Evolutionary conservation across 2,888 invertebrate species (phyloP).

Genomic region (Arctia plantaginis): DNA sequence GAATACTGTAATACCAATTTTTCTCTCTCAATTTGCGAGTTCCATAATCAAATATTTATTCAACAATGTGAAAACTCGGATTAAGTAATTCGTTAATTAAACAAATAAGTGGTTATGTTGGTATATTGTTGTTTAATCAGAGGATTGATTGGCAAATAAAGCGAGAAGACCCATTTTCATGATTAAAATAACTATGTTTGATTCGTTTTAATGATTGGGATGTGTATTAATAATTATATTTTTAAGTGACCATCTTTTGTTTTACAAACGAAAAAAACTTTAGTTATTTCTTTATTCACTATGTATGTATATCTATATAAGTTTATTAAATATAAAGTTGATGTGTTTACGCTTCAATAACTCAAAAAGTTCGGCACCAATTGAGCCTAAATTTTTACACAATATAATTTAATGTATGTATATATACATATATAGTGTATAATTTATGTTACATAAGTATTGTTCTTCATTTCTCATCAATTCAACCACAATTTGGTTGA

Average conservation of each 20-base stretch:
- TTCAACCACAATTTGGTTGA: too few relatives aligned
- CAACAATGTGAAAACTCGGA: background rate
- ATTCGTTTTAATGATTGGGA: background rate
- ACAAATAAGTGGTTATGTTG: background rate
- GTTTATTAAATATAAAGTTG: too few relatives aligned
- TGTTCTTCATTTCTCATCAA: too few relatives aligned
- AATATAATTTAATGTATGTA: too few relatives aligned
- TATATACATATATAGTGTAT: too few relatives aligned
- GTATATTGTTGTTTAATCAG: background rate
- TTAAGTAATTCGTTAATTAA: conserved; percentile 4
- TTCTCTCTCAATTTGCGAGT: conserved; percentile 28
- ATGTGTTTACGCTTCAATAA: too few relatives aligned
- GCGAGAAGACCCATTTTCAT: background rate
- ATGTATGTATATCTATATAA: too few relatives aligned
- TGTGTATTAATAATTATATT: background rate
- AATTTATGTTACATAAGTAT: too few relatives aligned
- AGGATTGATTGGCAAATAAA: background rate
- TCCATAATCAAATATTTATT: conserved; percentile 24
- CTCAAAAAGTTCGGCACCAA: too few relatives aligned
- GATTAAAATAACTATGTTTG: background rate
- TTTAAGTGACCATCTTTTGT: background rate
- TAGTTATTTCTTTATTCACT: background rate
- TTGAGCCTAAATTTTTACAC: too few relatives aligned
- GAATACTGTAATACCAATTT: conserved; percentile 58
- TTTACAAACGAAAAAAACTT: background rate